phyloP scores from a whole-genome alignment of 2,888 invertebrate genomes.

The Tanytarsus gracilentus region DNA sequence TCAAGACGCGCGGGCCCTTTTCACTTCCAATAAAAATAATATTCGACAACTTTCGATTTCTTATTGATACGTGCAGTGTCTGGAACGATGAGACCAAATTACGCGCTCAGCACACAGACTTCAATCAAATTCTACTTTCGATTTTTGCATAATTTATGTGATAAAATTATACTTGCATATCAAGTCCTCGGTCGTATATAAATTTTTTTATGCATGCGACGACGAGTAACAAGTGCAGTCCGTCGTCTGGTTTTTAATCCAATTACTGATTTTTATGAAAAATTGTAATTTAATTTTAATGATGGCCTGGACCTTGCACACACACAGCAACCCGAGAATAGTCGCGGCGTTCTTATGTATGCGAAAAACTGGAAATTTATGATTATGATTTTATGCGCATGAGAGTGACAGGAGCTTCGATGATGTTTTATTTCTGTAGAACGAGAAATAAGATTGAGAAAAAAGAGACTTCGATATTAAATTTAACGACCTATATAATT shows the following conservation, averaged over 20 bases:
- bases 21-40: background rate
- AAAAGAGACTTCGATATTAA: too few species aligned
- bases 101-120: background rate
- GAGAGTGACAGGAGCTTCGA: too few species aligned
- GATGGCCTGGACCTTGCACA: slow-evolving; percentile 21
- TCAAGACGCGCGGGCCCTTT: background rate
- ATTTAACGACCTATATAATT: too few species aligned
- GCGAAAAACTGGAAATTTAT: background rate
- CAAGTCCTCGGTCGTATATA: background rate
- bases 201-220: slow-evolving; percentile 2
- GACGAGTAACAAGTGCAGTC: background rate
- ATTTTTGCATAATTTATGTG: slow-evolving; percentile 28
- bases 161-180: background rate
- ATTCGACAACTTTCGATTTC: slow-evolving; percentile 18
- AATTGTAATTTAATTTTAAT: slow-evolving; percentile 29
- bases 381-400: too few species aligned
- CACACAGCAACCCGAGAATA: background rate
- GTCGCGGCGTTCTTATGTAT: background rate
- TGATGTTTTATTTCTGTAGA: too few species aligned
- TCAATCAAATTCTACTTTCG: slow-evolving; percentile 25
- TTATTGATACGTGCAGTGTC: background rate
- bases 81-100: background rate
- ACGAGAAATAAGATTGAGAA: too few species aligned
- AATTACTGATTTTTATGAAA: slow-evolving; percentile 29
- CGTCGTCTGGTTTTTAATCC: slow-evolving; percentile 24